Evolutionary conservation across 2,797 vertebrate genomes (phyloP), one percentile per base, ranked within the genome.

Genomic region (Echiichthys vipera): DNA sequence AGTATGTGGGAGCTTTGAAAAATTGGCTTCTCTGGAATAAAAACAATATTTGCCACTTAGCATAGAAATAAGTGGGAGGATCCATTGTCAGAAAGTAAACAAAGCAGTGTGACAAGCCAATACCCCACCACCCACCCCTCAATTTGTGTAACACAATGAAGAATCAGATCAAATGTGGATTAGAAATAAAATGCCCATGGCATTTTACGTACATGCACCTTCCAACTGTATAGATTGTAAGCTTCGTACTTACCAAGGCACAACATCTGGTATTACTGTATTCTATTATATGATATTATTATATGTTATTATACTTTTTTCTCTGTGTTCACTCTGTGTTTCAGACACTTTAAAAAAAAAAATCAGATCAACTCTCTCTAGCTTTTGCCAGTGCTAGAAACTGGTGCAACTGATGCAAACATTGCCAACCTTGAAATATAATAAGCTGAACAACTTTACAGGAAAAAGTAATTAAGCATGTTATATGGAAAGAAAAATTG

Each of bases 1-100:
- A 36, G 51, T 49, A 51, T 77, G 71, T 58, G 57, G 50, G 49
- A 75, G 75, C 78, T 77, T 81, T 78, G 22, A 71, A 37, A 81
- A 78, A 75, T 36, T 80, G 59, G 65, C 62, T 81, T 84, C 65
- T 75, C 46, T 5, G 54, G 62, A 73, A 58, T 54, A 51, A 80
- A 81, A 63, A 59, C 36, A 50, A 54, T 65, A 32, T 74, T 63
- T 81, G 67, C 65, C 58, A 76, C 58, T 83, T 81, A n/a, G 34
- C 75, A 78, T 53, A 50, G 82, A 81, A 80, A 71, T 70, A 86
- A 77, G 87, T 89, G 87, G 89, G 89, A 91, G 87, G 81, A 85
- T 85, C 84, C 71, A 86, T 91, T 89, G 85, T 90, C 81, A 75
- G 73, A 40, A 84, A 84, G 65, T 87, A 87, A 91, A 91, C 87